Evolutionary conservation across 2,113 vertebrate genomes (phyloP), one percentile per base, ranked within the genome.

Genomic region (Prunella fulvescens): DNA sequence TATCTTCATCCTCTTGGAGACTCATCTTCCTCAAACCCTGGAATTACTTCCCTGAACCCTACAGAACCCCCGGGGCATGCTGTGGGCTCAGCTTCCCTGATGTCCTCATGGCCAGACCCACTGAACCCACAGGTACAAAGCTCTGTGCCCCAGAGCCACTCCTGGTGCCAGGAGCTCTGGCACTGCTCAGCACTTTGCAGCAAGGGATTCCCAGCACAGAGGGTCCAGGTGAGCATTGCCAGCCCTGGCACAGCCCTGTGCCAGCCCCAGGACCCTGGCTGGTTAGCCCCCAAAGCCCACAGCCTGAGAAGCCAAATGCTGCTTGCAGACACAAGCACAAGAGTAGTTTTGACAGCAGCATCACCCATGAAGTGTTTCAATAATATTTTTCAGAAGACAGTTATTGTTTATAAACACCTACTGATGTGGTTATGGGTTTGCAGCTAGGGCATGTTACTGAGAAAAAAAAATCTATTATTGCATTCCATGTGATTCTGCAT

Each of bases 251-350:
- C 22, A 35, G 50, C 25, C 35, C 25, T 10, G 2, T 11, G 50
- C 42, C 28, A 2, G 3, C 20, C n/a, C 4, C 3, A 77, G 57
- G 35, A 17, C 20, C 2, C 3, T 0, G 2, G 40, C 1, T 6
- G 3, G 5, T 2, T 26, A 42, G 6, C 62, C 31, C 13, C 7
- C 69, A 33, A 51, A 69, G n/a, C 40, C 29, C 48, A 54, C 40
- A 66, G 44, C 60, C 58, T 62, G 56, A 47, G 13, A 81, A 62
- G 13, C 25, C 67, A 80, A 53, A 37, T 3, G 4, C 12, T 37
- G 12, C 16, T 37, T 40, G 12, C 69, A 66, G 48, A 22, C 35
- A 54, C 44, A 0, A 1, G 23, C 33, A 20, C 5, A 33, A 51
- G 5, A 57, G 18, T 10, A 9, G 31, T 47, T 86, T 35, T 82